phyloP scores from a whole-genome alignment of 37 sponge, comb jelly and placozoan species.

The Eunapius fragilis region DNA sequence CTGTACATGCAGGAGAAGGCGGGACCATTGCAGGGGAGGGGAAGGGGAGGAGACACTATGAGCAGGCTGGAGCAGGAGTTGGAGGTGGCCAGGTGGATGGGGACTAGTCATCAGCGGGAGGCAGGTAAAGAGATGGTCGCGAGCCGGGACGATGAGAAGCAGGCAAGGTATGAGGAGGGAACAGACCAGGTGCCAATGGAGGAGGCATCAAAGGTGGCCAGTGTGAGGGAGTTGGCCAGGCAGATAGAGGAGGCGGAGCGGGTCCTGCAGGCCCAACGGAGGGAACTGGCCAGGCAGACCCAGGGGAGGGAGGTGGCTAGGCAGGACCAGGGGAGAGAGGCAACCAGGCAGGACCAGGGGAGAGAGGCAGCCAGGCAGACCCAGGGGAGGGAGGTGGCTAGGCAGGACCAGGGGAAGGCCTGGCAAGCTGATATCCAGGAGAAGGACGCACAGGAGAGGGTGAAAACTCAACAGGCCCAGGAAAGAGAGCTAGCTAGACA shows the following conservation, averaged over 20 bases:
- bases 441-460: background rate
- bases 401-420: too few relatives aligned
- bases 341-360: background rate
- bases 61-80: background rate
- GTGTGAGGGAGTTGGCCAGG: background rate
- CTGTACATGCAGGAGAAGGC: conserved; percentile 45
- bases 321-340: background rate
- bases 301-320: background rate
- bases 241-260: background rate
- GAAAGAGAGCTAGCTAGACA: background rate
- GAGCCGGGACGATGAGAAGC: too few relatives aligned
- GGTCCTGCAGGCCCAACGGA: background rate
- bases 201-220: background rate
- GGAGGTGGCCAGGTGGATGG: background rate
- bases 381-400: too few relatives aligned
- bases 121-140: too few relatives aligned
- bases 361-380: background rate
- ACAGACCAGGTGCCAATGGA: too few relatives aligned
- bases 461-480: background rate
- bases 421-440: too few relatives aligned
- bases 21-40: background rate
- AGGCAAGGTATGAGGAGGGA: too few relatives aligned
- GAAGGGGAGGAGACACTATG: background rate
- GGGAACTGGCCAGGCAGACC: background rate
- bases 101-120: too few relatives aligned